A percentile compares a stretch with the other conserved stretches of the same genome.
Conservation (phyloP, 2,888 invertebrate species). For the Drosophila vallismaia region DNA sequence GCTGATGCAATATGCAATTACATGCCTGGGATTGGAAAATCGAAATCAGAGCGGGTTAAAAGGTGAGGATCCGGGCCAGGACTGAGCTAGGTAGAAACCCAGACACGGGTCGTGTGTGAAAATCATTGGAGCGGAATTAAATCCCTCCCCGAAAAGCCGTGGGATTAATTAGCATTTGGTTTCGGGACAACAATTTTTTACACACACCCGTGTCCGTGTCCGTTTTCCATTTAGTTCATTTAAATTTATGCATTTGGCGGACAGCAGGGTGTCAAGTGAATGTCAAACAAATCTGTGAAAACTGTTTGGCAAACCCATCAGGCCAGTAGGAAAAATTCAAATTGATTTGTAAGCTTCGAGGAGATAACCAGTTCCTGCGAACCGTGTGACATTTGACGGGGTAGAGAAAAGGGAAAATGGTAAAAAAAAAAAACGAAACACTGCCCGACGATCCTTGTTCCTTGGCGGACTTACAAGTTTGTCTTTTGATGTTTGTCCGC, state of each 20-base stretch:
- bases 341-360: constrained; percentile 66
- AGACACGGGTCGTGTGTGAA: constrained; percentile 61
- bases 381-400: constrained; percentile 39
- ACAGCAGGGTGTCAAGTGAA: constrained; percentile 68
- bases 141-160: constrained; percentile 51
- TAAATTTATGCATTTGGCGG: constrained; percentile 46
- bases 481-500: constrained; percentile 57
- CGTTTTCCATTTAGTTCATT: constrained; percentile 23
- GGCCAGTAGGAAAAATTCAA: constrained; percentile 35
- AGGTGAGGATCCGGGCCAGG: constrained; percentile 3
- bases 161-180: constrained; percentile 77
- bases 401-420: constrained; percentile 3
- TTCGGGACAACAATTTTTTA: constrained; percentile 34
- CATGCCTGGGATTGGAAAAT: constrained; percentile 71
- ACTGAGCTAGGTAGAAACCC: constrained; percentile 30
- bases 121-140: constrained; percentile 66
- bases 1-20: constrained; percentile 70
- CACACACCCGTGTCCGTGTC: background rate
- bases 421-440: constrained; percentile 42
- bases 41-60: constrained; percentile 38
- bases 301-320: constrained; percentile 18
- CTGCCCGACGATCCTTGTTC: constrained; percentile 44
- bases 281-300: constrained; percentile 71
- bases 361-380: constrained; percentile 39
- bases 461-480: constrained; percentile 54